Evolutionary conservation across 2,888 invertebrate genomes (phyloP).

Genomic region (Parthenolecanium corni): DNA sequence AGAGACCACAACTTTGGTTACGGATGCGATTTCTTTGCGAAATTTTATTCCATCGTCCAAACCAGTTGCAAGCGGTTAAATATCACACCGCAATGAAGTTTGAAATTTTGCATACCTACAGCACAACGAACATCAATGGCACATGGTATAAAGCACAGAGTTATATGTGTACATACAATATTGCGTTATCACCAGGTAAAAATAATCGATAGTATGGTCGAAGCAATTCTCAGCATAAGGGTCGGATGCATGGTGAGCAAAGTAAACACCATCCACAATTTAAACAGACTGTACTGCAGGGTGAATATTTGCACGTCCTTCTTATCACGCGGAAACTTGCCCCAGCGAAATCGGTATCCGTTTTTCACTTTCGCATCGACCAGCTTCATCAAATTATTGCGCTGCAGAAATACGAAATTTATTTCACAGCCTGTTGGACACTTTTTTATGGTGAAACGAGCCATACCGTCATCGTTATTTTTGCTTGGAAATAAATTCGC

Average conservation of each 20-base stretch:
- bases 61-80: too few species aligned
- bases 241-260: conserved; percentile 13
- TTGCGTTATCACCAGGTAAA: too few species aligned
- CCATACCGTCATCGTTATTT: neutral
- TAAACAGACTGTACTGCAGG: conserved; percentile 14
- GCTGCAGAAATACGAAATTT: conserved; percentile 4
- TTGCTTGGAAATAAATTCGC: too few species aligned
- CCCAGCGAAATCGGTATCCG: conserved; percentile 11
- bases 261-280: conserved; percentile 15
- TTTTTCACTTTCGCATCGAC: conserved; percentile 17
- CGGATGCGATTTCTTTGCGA: too few species aligned
- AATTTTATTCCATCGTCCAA: too few species aligned
- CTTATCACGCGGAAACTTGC: conserved; percentile 2
- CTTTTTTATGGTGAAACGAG: conserved; percentile 9
- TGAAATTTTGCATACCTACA: too few species aligned
- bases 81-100: too few species aligned
- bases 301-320: conserved; percentile 3
- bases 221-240: neutral
- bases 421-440: conserved; percentile 14
- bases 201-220: too few species aligned
- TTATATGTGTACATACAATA: too few species aligned
- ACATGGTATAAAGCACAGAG: too few species aligned
- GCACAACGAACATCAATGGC: too few species aligned
- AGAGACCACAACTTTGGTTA: too few species aligned
- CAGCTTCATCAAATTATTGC: neutral